Evolutionary conservation across 1,140 invertebrate genomes (phyloP).

Genomic region (Acromyrmex heyeri): DNA sequence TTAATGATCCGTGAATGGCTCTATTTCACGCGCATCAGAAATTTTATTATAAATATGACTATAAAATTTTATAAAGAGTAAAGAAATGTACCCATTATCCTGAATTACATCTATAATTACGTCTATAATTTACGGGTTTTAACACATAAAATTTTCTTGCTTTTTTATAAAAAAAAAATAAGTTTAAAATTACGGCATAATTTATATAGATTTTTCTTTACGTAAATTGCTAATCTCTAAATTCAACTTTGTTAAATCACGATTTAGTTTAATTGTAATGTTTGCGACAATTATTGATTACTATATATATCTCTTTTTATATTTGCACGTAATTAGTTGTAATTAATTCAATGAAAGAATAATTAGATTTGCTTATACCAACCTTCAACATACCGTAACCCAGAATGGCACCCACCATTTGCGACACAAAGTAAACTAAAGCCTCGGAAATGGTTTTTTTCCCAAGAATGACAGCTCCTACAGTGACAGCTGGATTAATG

Average conservation of each 20-base stretch:
- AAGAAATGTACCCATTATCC: no score
- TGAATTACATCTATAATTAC: no score
- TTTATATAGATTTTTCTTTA: background rate
- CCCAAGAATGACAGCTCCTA: constrained; percentile 89
- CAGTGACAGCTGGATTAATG: constrained; percentile 92
- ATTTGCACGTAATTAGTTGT: background rate
- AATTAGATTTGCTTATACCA: constrained; percentile 34
- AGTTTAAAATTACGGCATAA: background rate
- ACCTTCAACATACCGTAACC: constrained; percentile 90
- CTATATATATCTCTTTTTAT: background rate
- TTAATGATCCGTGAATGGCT: background rate
- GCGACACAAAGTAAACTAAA: constrained; percentile 90
- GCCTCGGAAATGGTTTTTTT: constrained; percentile 89
- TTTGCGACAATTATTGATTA: background rate
- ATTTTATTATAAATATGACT: background rate
- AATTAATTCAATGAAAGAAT: constrained; percentile 36
- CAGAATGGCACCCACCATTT: constrained; percentile 90
- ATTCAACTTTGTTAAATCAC: background rate
- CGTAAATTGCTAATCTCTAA: background rate
- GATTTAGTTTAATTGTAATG: background rate
- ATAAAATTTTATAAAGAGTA: background rate
- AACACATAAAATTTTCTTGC: background rate
- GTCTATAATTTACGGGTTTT: background rate
- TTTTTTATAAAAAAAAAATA: background rate
- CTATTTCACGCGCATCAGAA: background rate